These are phyloP conservation scores for Halcyon malimbica DNA, from an alignment of 2,113 vertebrate genomes.

Conservation along the genomic window DNA sequence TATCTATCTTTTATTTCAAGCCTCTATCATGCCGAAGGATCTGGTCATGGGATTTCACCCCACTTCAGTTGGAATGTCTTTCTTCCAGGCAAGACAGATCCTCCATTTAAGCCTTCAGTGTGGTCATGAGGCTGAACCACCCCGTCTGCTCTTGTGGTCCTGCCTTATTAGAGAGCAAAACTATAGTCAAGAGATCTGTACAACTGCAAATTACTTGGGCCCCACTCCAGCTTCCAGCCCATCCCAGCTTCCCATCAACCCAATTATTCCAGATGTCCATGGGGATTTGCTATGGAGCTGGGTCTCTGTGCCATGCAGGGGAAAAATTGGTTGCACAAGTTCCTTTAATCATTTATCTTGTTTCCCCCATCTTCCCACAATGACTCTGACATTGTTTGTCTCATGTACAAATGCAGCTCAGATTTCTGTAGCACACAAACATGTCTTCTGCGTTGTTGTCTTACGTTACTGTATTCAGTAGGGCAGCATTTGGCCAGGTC, in stretches of 20 bases:
- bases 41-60: not conserved
- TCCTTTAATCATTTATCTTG: not conserved
- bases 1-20: not conserved
- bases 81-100: not conserved
- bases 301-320: not conserved
- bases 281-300: not conserved
- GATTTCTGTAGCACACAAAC: not conserved
- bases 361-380: not conserved
- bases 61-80: not conserved
- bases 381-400: not conserved
- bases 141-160: not conserved
- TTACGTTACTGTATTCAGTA: rapidly evolving
- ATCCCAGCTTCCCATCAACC: not conserved
- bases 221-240: not conserved
- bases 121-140: not conserved
- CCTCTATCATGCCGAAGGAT: not conserved
- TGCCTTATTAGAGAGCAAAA: not conserved
- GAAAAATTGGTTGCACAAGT: not conserved
- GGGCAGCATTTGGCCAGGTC: not conserved
- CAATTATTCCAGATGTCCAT: not conserved
- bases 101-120: not conserved
- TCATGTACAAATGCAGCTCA: not conserved
- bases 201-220: not conserved
- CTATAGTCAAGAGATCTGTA: not conserved
- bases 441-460: not conserved